These are phyloP conservation scores for Aphelocoma coerulescens DNA, from an alignment of 2,113 vertebrate species.

Conservation along the genomic window DNA sequence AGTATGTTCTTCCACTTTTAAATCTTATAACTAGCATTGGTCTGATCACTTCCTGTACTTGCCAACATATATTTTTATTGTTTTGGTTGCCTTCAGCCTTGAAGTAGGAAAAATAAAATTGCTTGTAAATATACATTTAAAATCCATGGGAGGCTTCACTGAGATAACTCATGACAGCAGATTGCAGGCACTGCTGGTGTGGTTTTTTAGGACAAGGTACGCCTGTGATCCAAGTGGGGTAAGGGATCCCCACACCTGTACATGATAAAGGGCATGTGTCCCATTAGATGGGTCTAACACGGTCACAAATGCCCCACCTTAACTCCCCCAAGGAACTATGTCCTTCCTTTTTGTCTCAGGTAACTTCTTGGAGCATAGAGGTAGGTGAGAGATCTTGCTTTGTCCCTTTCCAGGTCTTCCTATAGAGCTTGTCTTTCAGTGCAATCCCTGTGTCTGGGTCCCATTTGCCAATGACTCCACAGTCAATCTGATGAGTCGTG, in stretches of 20 bases:
- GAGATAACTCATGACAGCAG: neutral
- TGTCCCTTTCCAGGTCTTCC: neutral
- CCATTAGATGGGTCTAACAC: neutral
- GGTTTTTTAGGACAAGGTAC: neutral
- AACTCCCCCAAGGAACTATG: neutral
- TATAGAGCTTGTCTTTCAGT: neutral
- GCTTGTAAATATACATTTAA: neutral
- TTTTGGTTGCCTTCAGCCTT: neutral
- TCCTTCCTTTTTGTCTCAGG: neutral
- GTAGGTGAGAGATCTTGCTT: neutral
- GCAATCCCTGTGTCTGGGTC: neutral
- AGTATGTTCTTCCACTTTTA: neutral
- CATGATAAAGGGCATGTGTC: rapidly evolving
- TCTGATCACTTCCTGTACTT: neutral
- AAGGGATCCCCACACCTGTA: neutral
- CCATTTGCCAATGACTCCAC: neutral
- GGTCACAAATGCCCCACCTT: neutral
- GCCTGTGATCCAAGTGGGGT: neutral
- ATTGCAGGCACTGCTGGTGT: neutral
- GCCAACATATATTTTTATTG: neutral
- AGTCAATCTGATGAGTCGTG: neutral
- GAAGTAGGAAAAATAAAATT: neutral
- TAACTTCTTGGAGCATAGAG: neutral
- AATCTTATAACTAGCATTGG: neutral
- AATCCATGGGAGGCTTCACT: neutral